phyloP scores from a whole-genome alignment of 2,888 invertebrate species.

The Epinotia ramella region DNA sequence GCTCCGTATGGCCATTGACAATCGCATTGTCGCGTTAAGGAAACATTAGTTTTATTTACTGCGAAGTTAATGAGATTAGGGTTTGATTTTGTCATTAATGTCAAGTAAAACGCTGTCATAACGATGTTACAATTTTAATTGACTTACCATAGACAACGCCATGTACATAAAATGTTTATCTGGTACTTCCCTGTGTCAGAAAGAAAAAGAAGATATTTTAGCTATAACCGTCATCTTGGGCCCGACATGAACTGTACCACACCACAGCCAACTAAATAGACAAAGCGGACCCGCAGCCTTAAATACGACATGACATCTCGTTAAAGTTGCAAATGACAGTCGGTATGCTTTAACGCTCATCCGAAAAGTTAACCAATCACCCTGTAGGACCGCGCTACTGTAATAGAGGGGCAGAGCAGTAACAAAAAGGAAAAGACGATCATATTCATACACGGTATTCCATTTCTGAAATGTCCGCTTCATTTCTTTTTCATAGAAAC shows the following conservation, averaged over 20 bases:
- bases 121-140: not conserved
- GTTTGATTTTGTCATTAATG: not conserved
- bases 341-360: too few species aligned
- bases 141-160: not conserved
- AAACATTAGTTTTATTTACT: conserved; percentile 4
- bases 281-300: too few species aligned
- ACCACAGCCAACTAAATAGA: too few species aligned
- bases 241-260: too few species aligned
- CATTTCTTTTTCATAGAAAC: not conserved
- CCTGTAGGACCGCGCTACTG: too few species aligned
- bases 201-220: too few species aligned
- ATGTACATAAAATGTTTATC: not conserved
- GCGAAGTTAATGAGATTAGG: conserved; percentile 1
- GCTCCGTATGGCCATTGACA: conserved; percentile 10
- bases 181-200: not conserved
- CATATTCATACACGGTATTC: not conserved
- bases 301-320: too few species aligned
- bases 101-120: not conserved
- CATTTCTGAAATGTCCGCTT: not conserved
- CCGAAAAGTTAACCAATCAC: too few species aligned
- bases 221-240: too few species aligned
- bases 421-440: not conserved
- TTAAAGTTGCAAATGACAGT: too few species aligned
- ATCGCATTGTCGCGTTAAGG: not conserved
- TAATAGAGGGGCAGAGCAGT: too few species aligned